Evolutionary conservation across 2,113 vertebrate species (phyloP), one percentile per base, ranked within the genome.

Genomic region (Psittacus erithacus): DNA sequence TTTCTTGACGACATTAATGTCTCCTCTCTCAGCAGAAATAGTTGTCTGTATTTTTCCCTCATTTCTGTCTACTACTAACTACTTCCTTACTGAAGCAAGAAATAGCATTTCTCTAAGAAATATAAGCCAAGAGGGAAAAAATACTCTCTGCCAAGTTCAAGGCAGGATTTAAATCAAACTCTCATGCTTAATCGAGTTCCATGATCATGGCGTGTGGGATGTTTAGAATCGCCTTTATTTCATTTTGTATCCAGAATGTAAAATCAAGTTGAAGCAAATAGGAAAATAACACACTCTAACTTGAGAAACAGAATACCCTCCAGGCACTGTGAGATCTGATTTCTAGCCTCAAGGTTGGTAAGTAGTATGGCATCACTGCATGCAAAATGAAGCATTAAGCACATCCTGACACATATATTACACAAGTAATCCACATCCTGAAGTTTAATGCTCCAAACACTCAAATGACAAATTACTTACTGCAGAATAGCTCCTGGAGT

Each of bases 301-400:
- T 24, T 52, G 41, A 88, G 49, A 69, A 67, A 70, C 0, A 63
- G 14, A 77, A 77, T 10, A 63, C 2, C 17, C 20, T 77, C 31
- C 35, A 59, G 39, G 55, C 17, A 31, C 23, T 2, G 7, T 8
- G 39, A 92, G 52, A 46, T 22, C 33, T 67, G 38, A 74, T 52
- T 81, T 86, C 64, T 35, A 17, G 68, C 19, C 25, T 81, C 25
- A 46, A 7, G 31, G 33, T 50, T 69, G 67, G 10, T 46, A 89
- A 50, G 33, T 33, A 87, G 57, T 11, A 81, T 3, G 15, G 28
- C 43, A 77, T 64, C 25, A 38, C 71, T 29, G 55, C 63, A 52
- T 41, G 44, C 33, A 81, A 90, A 96, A 86, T 35, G 38, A 92
- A 92, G 60, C 67, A 94, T 86, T 81, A 84, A 75, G 73, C 55